Evolutionary conservation across 1,140 invertebrate species (phyloP).

Genomic region (Apis mellifera): Amel_HAv3.1 CM009941.2:6460501-6461000

Average conservation of each 20-base stretch:
- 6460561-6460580: not conserved
- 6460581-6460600: not conserved
- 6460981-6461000: not conserved
- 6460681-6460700: not conserved
- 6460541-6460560: not conserved
- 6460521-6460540: not conserved
- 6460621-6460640: conserved; percentile 19
- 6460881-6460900: not conserved
- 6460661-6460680: not conserved
- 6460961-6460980: conserved; percentile 33
- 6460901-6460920: not conserved
- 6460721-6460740: not conserved
- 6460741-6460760: not conserved
- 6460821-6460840: not conserved
- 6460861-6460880: not conserved
- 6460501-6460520: not conserved
- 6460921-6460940: not conserved
- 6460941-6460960: not conserved
- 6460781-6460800: not conserved
- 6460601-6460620: not conserved
- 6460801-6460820: not conserved
- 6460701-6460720: not conserved
- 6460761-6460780: not conserved
- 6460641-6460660: not conserved
- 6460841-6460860: not conserved